These are phyloP conservation scores for Xylophagus ater DNA, from an alignment of 2,888 invertebrate genomes.

Conservation along the genomic window DNA sequence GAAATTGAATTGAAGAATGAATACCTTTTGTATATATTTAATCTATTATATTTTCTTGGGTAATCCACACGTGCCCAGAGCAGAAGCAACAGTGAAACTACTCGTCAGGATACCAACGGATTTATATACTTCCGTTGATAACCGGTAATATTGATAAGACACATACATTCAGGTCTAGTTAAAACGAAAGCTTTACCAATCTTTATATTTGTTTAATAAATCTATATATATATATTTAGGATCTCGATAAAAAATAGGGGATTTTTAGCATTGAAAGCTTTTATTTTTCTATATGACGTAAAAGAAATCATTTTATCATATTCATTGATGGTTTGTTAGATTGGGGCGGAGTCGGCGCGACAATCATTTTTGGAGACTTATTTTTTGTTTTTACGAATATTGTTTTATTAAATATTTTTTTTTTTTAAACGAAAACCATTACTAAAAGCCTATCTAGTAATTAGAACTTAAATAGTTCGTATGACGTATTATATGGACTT, in stretches of 20 bases:
- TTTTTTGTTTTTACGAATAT: not conserved
- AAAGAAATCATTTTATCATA: constrained; percentile 5
- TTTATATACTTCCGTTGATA: constrained; percentile 16
- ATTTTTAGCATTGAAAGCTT: constrained; percentile 10
- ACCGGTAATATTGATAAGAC: constrained; percentile 12
- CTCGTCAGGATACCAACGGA: constrained; percentile 7
- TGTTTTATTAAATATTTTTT: not conserved
- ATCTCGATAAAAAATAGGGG: no score
- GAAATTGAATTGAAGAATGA: no score
- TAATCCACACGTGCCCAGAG: constrained; percentile 16
- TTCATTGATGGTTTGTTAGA: constrained; percentile 5
- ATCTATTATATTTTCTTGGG: no score
- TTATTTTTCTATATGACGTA: no score
- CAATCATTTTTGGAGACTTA: constrained; percentile 7
- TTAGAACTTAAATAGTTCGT: no score
- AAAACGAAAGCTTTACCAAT: no score
- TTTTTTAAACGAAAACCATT: not conserved
- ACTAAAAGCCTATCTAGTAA: no score
- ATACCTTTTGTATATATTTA: no score
- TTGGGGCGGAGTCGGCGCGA: constrained; percentile 10
- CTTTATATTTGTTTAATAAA: no score
- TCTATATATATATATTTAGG: no score
- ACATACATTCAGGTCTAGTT: no score
- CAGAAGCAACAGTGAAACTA: constrained; percentile 18
- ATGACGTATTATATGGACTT: no score